Evolutionary conservation across 2,113 vertebrate genomes (phyloP), one percentile per base, ranked within the genome.

Genomic region (Mobula hypostoma): DNA sequence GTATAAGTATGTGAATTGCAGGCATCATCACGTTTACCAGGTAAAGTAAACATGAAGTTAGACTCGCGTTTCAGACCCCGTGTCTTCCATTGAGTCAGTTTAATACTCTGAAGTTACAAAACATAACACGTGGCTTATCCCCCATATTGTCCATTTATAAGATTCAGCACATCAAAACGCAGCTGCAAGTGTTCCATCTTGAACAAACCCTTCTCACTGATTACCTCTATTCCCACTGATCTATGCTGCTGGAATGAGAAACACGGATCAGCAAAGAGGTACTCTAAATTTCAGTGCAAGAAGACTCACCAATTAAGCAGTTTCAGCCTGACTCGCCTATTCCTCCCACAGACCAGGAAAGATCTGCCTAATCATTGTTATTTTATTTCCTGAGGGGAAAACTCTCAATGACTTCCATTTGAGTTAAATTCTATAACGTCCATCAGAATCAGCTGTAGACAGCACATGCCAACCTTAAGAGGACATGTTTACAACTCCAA

Each of bases 311-410:
- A 9, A 68, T 66, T 66, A 90, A 68, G 5, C 85, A 66, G 85
- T 29, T 90, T 90, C 85, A 68, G n/a, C 19, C 85, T 63, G 32
- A 36, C 61, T 9, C 32, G n/a, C 29, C 61, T 9, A 19, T 32
- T 66, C 77, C 61, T 17, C 29, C 29, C 80, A 56, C 36, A 27
- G 80, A 83, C 48, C 21, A 56, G 48, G 40, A 7, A 58, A 40
- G 4, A n/a, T 66, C 15, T 63, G 14, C 5, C 85, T 66, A 32
- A 29, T 14, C 11, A 6, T 4, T n/a, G 32, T 74, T 87, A 90
- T 32, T 90, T 90, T 32, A 66, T 90, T 63, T 36, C 61, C 85
- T 68, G 85, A 36, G 77, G 85, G 68, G n/a, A 66, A 90, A 66
- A 29, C 32, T 24, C 61, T 90, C 29, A 32, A 5, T 66, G 29